phyloP scores from a whole-genome alignment of 2,797 vertebrate genomes.

The Zalophus californianus region DNA sequence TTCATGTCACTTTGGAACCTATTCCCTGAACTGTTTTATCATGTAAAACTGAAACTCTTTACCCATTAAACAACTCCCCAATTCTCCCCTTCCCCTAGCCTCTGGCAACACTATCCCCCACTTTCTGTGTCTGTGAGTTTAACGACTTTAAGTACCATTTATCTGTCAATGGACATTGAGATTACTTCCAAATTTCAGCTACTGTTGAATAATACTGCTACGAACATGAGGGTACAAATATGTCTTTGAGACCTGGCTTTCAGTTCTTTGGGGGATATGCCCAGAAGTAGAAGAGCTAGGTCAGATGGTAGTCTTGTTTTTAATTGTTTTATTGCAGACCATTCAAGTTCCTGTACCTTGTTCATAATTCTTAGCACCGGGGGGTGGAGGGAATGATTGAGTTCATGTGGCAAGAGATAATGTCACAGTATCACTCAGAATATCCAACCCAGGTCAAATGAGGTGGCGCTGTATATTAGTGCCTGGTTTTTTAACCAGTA shows the following conservation, averaged over 20 bases:
- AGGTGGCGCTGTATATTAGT: not conserved
- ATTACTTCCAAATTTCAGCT: not conserved
- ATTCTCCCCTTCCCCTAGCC: rapidly evolving
- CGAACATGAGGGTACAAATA: not conserved
- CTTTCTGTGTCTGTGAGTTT: not conserved
- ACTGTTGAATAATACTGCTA: not conserved
- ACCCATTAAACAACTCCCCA: not conserved
- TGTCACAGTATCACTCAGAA: not conserved
- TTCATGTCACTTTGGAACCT: not conserved
- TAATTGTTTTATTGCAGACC: not conserved
- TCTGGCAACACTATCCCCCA: not conserved
- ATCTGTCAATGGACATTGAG: too few species aligned
- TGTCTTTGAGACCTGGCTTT: not conserved
- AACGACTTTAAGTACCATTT: not conserved
- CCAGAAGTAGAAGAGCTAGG: not conserved
- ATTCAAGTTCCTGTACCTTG: not conserved
- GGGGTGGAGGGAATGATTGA: not conserved
- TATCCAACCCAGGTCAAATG: not conserved
- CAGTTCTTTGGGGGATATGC: not conserved
- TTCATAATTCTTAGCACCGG: not conserved
- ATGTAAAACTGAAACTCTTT: not conserved
- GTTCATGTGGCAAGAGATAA: not conserved
- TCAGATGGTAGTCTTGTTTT: not conserved
- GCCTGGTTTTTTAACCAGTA: not conserved
- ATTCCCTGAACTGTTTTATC: not conserved